Evolutionary conservation across 2,797 vertebrate genomes (phyloP).

Genomic region (Sebastes alutus): DNA sequence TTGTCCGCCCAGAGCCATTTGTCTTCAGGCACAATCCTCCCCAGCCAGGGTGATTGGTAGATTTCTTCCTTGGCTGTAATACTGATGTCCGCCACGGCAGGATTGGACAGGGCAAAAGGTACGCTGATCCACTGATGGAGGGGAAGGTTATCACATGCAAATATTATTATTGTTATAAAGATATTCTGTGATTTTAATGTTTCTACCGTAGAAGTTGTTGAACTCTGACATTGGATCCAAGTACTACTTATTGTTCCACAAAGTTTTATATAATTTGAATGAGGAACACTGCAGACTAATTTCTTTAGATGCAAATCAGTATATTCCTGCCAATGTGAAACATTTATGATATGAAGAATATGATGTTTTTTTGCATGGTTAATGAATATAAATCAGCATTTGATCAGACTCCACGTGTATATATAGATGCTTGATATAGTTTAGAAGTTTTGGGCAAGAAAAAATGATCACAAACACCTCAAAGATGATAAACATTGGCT

Average conservation of each 20-base stretch:
- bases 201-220: not conserved
- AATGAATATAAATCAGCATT: not conserved
- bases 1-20: constrained; percentile 93
- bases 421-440: not conserved
- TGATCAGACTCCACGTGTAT: not conserved
- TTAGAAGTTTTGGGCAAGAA: not conserved
- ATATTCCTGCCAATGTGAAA: not conserved
- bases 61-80: constrained; percentile 87
- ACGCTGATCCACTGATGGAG: constrained; percentile 93
- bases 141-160: constrained; percentile 6
- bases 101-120: constrained; percentile 92
- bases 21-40: constrained; percentile 85
- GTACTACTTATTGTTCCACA: not conserved
- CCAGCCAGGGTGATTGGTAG: constrained; percentile 93
- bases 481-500: not conserved
- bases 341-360: not conserved
- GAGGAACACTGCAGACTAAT: not conserved
- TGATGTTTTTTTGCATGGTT: not conserved
- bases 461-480: not conserved
- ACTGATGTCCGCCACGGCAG: constrained; percentile 91
- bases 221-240: not conserved
- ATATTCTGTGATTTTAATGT: not conserved
- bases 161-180: not conserved
- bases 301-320: not conserved
- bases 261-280: not conserved